These are phyloP conservation scores for Poicephalus meyeri DNA, from an alignment of 2,113 vertebrate genomes.

Conservation along the genomic window DNA sequence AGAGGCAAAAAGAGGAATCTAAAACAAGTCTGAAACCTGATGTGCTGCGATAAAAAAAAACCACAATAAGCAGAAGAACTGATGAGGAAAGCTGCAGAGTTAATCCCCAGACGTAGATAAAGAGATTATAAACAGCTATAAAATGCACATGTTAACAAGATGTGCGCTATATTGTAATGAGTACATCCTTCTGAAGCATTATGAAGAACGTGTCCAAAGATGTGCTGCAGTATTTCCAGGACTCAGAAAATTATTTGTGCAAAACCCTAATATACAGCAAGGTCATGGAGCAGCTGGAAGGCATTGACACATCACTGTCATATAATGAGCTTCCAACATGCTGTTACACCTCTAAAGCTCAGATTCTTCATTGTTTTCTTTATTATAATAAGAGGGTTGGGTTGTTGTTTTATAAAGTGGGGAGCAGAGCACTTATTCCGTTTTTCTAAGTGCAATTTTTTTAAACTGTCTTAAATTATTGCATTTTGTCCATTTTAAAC, in stretches of 20 bases:
- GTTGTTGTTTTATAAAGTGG: not conserved
- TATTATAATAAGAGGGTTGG: not conserved
- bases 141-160: not conserved
- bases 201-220: not conserved
- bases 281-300: not conserved
- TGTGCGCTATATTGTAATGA: not conserved
- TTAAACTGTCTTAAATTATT: not conserved
- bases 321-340: not conserved
- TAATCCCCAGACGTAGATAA: not conserved
- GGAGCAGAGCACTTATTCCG: not conserved
- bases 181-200: not conserved
- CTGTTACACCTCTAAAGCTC: not conserved
- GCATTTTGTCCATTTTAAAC: constrained; percentile 13
- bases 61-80: not conserved
- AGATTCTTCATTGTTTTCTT: not conserved
- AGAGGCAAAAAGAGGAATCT: not conserved
- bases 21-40: not conserved
- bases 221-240: not conserved
- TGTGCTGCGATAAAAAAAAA: not conserved
- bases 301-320: not conserved
- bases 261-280: not conserved
- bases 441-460: constrained; percentile 15
- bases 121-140: not conserved
- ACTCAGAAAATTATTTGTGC: not conserved
- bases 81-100: not conserved